These are phyloP conservation scores for Eubucco bourcierii DNA, from an alignment of 2,113 vertebrate species.

Conservation along the genomic window DNA sequence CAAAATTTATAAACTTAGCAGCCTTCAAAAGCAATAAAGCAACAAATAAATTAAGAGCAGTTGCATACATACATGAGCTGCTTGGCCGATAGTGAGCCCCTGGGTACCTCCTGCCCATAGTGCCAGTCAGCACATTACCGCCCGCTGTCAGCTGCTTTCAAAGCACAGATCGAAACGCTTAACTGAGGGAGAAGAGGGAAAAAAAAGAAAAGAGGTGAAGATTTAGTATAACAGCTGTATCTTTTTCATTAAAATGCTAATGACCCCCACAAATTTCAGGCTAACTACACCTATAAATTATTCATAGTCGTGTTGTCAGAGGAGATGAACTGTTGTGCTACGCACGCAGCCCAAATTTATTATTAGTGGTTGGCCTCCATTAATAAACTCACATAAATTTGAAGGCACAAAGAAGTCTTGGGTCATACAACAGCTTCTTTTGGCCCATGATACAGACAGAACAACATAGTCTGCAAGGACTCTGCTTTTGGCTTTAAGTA, in stretches of 20 bases:
- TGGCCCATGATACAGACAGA: neutral
- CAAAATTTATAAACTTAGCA: neutral
- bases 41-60: neutral
- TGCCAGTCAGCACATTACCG: conserved; percentile 75
- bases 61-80: conserved; percentile 78
- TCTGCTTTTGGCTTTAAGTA: neutral
- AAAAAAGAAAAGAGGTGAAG: neutral
- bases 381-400: conserved; percentile 54
- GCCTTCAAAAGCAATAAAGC: neutral
- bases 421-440: neutral
- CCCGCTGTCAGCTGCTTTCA: conserved; percentile 43
- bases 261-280: conserved; percentile 65
- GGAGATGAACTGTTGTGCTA: conserved; percentile 47
- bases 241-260: conserved; percentile 80
- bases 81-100: conserved; percentile 74
- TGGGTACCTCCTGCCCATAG: conserved; percentile 80
- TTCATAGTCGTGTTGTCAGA: conserved; percentile 48
- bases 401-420: neutral
- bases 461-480: neutral
- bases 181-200: conserved; percentile 32
- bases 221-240: conserved; percentile 70
- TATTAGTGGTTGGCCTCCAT: conserved; percentile 2
- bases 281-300: conserved; percentile 74
- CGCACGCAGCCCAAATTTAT: conserved; percentile 28
- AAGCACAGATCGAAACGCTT: neutral